Conservation (phyloP, 2,113 vertebrate species). For the Salvator merianae region DNA sequence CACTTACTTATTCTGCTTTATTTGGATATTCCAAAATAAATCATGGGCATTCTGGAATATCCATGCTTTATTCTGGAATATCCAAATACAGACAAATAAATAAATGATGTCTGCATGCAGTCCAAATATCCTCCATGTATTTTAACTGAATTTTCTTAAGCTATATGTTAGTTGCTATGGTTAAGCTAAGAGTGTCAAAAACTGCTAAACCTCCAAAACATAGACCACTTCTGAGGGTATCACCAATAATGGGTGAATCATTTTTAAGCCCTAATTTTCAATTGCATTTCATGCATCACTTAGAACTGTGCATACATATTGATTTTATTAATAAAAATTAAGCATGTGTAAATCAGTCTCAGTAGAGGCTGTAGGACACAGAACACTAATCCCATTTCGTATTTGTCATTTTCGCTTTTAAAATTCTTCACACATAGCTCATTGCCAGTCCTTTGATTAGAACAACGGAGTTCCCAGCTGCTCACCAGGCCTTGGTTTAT, state of each 20-base stretch:
- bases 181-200: not conserved
- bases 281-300: not conserved
- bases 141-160: not conserved
- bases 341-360: constrained; percentile 28
- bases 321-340: constrained; percentile 55
- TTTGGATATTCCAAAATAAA: too few relatives aligned
- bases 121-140: not conserved
- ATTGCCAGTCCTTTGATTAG: constrained; percentile 15
- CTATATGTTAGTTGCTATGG: not conserved
- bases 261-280: constrained; percentile 10
- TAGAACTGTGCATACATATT: not conserved
- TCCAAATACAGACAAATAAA: too few relatives aligned
- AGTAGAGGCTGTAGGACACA: not conserved
- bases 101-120: not conserved
- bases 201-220: not conserved
- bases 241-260: not conserved
- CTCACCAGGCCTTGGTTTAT: not conserved
- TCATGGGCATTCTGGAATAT: too few relatives aligned
- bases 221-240: not conserved
- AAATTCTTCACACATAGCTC: not conserved
- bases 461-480: constrained; percentile 35
- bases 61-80: too few relatives aligned
- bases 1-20: too few relatives aligned
- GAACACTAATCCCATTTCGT: constrained; percentile 25
- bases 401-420: not conserved